Conservation (phyloP, 37 sponge, comb jelly and placozoan genomes). For the Halisarca cf. caerulea region DNA sequence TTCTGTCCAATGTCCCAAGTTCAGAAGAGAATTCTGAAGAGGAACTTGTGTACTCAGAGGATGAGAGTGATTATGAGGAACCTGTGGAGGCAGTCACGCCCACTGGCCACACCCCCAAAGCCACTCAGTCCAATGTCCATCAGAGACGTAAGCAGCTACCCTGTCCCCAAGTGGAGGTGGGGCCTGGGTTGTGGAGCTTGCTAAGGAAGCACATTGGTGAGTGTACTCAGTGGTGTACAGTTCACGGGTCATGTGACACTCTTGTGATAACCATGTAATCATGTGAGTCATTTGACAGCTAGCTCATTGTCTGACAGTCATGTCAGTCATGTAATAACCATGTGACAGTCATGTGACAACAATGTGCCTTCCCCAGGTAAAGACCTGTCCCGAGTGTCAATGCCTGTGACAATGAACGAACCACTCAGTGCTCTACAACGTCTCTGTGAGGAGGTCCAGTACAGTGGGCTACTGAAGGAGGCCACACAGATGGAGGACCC, state of each 20-base stretch:
- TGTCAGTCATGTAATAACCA: too few species aligned
- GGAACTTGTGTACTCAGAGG: neutral
- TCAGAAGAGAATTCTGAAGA: slow-evolving; percentile 28
- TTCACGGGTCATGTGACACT: too few species aligned
- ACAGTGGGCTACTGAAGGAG: slow-evolving; percentile 65
- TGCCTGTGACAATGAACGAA: slow-evolving; percentile 87
- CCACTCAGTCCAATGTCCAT: too few species aligned
- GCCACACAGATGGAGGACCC: slow-evolving; percentile 51
- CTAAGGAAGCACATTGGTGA: slow-evolving; percentile 81
- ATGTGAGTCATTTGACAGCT: too few species aligned
- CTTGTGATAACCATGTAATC: neutral
- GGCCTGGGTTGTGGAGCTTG: slow-evolving; percentile 71
- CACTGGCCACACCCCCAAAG: neutral
- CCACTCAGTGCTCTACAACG: slow-evolving; percentile 85
- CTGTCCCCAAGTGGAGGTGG: slow-evolving; percentile 39
- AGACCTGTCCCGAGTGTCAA: slow-evolving; percentile 80
- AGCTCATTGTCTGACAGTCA: too few species aligned
- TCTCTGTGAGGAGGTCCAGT: slow-evolving; percentile 84
- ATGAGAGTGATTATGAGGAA: slow-evolving; percentile 17
- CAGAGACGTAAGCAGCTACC: slow-evolving; percentile 41
- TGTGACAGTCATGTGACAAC: too few species aligned
- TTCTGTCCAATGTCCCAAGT: slow-evolving; percentile 22
- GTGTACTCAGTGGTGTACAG: neutral
- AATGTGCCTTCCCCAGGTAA: slow-evolving; percentile 44
- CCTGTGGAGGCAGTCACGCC: neutral